Percentiles rank a stretch among this genome's conserved stretches.
These are phyloP conservation scores for Gibbula magus DNA, from an alignment of 2,888 invertebrate species.

Conservation along the genomic window DNA sequence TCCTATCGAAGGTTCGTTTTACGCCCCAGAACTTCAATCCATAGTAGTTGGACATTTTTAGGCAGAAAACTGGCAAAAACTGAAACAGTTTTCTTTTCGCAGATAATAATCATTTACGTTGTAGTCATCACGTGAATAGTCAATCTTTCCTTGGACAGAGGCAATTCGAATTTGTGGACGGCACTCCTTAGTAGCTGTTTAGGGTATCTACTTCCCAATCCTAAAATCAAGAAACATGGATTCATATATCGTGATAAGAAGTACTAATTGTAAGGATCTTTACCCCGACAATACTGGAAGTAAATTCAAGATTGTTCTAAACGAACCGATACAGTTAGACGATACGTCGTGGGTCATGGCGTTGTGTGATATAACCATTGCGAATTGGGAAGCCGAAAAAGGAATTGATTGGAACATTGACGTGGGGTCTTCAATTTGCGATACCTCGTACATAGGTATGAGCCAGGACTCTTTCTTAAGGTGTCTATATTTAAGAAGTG, in stretches of 20 bases:
- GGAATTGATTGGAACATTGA: not conserved
- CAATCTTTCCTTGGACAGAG: not conserved
- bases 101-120: slow-evolving; percentile 12
- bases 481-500: not conserved
- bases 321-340: not conserved
- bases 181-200: not conserved
- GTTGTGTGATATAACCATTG: not conserved
- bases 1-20: slow-evolving; percentile 34
- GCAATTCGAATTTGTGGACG: slow-evolving; percentile 15
- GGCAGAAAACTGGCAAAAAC: not conserved
- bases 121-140: slow-evolving; percentile 10
- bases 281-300: not conserved
- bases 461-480: not conserved
- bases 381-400: not conserved
- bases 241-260: not conserved
- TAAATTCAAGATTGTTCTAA: not conserved
- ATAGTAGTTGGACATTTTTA: slow-evolving; percentile 4
- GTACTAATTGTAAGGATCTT: not conserved
- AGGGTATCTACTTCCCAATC: not conserved
- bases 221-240: slow-evolving; percentile 16
- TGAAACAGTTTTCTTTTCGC: slow-evolving; percentile 1
- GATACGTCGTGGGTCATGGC: not conserved
- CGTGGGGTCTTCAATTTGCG: not conserved
- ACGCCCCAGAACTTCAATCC: slow-evolving; percentile 37
- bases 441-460: not conserved